These are phyloP conservation scores for Meriones unguiculatus DNA, from an alignment of 2,113 vertebrate genomes.

Conservation along the genomic window DNA sequence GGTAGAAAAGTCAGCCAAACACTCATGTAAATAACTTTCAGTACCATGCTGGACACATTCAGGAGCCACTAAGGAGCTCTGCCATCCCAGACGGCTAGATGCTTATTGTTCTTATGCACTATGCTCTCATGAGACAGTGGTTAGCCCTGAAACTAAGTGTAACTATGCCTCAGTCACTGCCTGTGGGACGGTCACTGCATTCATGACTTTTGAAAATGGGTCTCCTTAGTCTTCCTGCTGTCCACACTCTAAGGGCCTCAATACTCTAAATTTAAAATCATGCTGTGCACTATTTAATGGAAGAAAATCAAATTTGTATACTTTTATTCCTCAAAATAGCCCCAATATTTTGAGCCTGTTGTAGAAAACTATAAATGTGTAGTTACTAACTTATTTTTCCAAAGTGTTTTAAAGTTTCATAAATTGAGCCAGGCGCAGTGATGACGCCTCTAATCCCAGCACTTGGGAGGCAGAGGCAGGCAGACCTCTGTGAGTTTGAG, in stretches of 20 bases:
- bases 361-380: constrained; percentile 6
- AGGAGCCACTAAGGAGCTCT: background rate
- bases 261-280: constrained; percentile 60
- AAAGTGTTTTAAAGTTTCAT: constrained; percentile 15
- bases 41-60: background rate
- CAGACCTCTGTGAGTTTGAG: too few relatives aligned
- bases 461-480: too few relatives aligned
- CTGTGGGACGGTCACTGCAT: background rate
- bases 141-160: background rate
- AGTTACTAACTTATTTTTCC: background rate
- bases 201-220: constrained; percentile 37
- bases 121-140: background rate
- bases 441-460: too few relatives aligned
- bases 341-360: constrained; percentile 45
- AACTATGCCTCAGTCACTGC: background rate
- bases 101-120: background rate
- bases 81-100: background rate
- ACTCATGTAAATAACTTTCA: background rate
- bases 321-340: constrained; percentile 34
- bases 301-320: background rate
- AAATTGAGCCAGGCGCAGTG: too few relatives aligned
- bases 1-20: background rate
- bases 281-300: background rate
- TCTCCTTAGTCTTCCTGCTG: constrained; percentile 23
- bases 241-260: constrained; percentile 3